A percentile compares a stretch with the other conserved stretches of the same genome.
Evolutionary conservation across 2,113 vertebrate genomes (phyloP).

Genomic region (Macquaria ambigua): DNA sequence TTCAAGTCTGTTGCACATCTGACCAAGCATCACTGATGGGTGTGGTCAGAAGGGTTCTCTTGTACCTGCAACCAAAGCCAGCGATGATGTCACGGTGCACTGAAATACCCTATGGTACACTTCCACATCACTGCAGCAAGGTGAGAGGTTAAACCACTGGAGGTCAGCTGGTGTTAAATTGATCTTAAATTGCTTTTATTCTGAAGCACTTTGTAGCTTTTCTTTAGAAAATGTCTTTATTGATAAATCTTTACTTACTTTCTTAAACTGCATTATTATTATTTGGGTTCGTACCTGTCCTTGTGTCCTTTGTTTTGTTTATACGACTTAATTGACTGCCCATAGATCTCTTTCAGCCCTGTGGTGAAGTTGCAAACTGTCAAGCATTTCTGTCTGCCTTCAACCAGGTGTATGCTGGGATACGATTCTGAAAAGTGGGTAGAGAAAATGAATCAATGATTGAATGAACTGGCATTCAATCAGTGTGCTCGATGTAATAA

Average conservation of each 20-base stretch:
- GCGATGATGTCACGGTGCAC: background rate
- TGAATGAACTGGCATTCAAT: conserved; percentile 56
- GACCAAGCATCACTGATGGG: too few species aligned
- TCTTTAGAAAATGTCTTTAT: background rate
- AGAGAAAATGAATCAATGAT: conserved; percentile 46
- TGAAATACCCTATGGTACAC: background rate
- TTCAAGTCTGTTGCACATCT: too few species aligned
- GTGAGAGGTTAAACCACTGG: background rate
- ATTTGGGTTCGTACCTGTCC: background rate
- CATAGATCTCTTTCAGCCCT: conserved; percentile 1
- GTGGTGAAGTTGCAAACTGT: background rate
- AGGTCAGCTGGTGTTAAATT: background rate
- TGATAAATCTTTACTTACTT: background rate
- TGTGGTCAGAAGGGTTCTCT: background rate
- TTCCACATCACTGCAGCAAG: too few species aligned
- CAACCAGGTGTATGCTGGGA: conserved; percentile 19
- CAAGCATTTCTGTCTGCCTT: conserved; percentile 13
- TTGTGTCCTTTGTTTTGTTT: conserved; percentile 4
- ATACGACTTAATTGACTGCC: background rate
- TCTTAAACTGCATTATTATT: background rate
- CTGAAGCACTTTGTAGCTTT: background rate
- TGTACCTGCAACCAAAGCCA: conserved; percentile 2
- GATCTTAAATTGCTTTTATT: conserved; percentile 3
- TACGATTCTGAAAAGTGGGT: conserved; percentile 25
- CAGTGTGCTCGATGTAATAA: conserved; percentile 26